phyloP scores from a whole-genome alignment of 2,113 vertebrate species.

The Struthio camelus region DNA sequence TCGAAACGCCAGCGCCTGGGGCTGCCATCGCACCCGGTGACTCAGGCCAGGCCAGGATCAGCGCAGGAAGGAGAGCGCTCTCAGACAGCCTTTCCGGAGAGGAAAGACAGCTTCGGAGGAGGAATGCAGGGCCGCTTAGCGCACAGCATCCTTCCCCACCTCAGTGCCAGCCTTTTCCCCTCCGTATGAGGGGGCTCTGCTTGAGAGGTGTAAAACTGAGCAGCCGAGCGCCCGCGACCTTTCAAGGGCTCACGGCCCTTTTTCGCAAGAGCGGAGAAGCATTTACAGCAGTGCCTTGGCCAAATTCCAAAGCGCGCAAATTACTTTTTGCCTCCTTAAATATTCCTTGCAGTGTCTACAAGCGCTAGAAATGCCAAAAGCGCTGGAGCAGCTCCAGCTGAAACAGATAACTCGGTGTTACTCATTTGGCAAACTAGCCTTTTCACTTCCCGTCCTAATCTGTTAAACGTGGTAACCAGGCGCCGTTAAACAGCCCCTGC shows the following conservation, averaged over 20 bases:
- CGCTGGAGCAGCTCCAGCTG: constrained; percentile 30
- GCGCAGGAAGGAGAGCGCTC: neutral
- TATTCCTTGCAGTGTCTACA: neutral
- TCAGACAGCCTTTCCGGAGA: neutral
- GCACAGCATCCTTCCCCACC: neutral
- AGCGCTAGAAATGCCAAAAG: constrained; percentile 22
- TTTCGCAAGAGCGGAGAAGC: neutral
- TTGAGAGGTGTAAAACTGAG: neutral
- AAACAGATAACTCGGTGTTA: constrained; percentile 15
- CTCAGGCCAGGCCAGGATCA: neutral
- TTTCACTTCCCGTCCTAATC: neutral
- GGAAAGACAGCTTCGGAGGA: neutral
- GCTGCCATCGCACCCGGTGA: accelerated
- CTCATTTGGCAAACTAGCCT: neutral
- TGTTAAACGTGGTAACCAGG: accelerated
- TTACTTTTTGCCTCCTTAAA: constrained; percentile 38
- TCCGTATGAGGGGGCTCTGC: neutral
- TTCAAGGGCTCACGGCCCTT: neutral
- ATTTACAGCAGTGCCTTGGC: accelerated
- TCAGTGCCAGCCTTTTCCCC: neutral
- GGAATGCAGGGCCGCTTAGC: accelerated
- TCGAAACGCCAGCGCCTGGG: neutral
- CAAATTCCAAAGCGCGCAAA: neutral
- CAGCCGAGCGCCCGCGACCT: accelerated
- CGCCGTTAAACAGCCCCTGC: neutral